A percentile compares a stretch with the other conserved stretches of the same genome.
phyloP scores from a whole-genome alignment of 1,140 invertebrate species.

The Asobara japonica region DNA sequence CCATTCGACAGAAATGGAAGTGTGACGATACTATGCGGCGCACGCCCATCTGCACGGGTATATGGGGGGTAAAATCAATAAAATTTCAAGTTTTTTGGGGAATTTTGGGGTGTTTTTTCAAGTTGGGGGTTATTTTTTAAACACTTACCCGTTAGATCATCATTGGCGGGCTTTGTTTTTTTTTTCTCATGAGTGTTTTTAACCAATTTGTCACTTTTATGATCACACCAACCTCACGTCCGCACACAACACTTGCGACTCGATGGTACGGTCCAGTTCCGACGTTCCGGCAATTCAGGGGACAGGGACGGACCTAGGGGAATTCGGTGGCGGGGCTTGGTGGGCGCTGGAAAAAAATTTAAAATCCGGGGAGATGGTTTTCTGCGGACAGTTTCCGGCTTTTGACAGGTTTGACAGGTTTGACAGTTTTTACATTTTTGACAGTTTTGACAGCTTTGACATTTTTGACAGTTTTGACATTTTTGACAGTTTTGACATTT shows the following conservation, averaged over 20 bases:
- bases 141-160: constrained; percentile 34
- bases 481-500: too few relatives aligned
- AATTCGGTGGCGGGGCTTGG: too few relatives aligned
- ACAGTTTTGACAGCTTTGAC: too few relatives aligned
- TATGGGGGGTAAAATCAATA: constrained; percentile 30
- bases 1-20: constrained; percentile 26
- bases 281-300: constrained; percentile 8
- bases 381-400: neutral
- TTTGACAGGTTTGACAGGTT: neutral
- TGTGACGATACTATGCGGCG: constrained; percentile 25
- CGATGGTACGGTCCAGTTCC: constrained; percentile 29
- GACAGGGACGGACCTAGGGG: constrained; percentile 24
- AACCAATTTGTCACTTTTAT: constrained; percentile 40
- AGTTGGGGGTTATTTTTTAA: neutral
- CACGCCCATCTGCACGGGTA: constrained; percentile 31
- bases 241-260: constrained; percentile 40
- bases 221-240: constrained; percentile 27
- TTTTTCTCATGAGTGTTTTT: constrained; percentile 1
- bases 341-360: too few relatives aligned
- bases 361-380: too few relatives aligned
- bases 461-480: too few relatives aligned
- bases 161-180: constrained; percentile 17
- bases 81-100: neutral
- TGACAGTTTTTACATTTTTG: too few relatives aligned
- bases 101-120: neutral